Evolutionary conservation across 2,113 vertebrate species (phyloP).

Genomic region (Oryzias melastigma): DNA sequence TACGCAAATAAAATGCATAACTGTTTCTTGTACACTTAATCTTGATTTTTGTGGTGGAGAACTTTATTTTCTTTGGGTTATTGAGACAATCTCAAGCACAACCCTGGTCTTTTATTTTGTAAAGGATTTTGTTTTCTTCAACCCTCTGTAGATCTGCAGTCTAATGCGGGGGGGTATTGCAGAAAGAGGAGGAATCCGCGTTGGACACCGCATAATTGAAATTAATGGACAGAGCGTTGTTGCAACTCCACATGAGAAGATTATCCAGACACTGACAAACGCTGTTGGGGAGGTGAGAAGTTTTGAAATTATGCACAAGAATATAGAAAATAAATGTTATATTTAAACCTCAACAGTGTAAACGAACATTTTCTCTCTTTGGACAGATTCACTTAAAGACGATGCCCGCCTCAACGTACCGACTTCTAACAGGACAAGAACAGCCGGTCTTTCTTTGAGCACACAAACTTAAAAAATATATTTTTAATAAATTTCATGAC

Average conservation of each 20-base stretch:
- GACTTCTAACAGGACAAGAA: conserved; percentile 92
- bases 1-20: background rate
- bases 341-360: too few relatives aligned
- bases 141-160: conserved; percentile 86
- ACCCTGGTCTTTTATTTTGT: background rate
- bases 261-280: conserved; percentile 88
- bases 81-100: background rate
- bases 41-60: background rate
- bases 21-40: too few relatives aligned
- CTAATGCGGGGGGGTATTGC: conserved; percentile 94
- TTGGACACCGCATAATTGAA: conserved; percentile 97
- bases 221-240: conserved; percentile 97
- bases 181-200: conserved; percentile 89
- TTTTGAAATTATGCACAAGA: background rate
- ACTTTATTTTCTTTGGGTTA: background rate
- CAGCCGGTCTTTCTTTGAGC: conserved; percentile 88
- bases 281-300: conserved; percentile 85
- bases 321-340: background rate
- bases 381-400: conserved; percentile 93
- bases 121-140: background rate
- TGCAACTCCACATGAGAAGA: conserved; percentile 87
- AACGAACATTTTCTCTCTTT: background rate
- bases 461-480: conserved; percentile 4
- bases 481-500: conserved; percentile 20
- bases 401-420: conserved; percentile 93